Base-by-base conservation (phyloP, 2,888 invertebrate genomes). In the Heteropelma amictum region DNA sequence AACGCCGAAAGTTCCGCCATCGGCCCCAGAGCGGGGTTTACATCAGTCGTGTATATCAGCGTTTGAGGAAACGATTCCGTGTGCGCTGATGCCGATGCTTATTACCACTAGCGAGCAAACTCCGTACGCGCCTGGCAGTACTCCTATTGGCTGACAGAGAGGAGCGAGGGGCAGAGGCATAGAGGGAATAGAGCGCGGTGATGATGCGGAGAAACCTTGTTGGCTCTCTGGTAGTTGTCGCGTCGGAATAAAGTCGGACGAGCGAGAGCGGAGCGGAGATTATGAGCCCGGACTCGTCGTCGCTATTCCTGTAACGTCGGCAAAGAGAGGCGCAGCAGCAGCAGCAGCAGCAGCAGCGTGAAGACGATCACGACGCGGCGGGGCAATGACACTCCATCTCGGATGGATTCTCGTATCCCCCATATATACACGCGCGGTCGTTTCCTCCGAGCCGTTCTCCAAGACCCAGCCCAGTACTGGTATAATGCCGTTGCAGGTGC, bases 291-390 rank as follows among this genome's bases (percentile, higher is more conserved):
- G 63, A 63, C 63, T 63, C 14, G 47, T 63, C 49, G 60, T 77
- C 82, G 84, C 84, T 83, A 84, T 84, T 83, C 82, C 82, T 82
- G 83, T 83, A 81, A 79, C 81, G 78, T 80, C 82, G 78, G 82
- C 14, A 60, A 53, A 65, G 35, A 61, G 63, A 38, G 14, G n/a
- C 10, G n/a, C 10, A 33, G 33, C 8, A 81, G 12, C 53, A 53
- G 60, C 38, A 61, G 63, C 19, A 12, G 26, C 63, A n/a, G n/a
- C n/a, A n/a, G 33, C 68, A 63, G 63, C 73, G 72, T 63, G 54
- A 63, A 68, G 63, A 73, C 56, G 54, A 73, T 68, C 73, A 77
- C 38, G n/a, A n/a, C 35, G 77, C 77, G 77, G 76, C 76, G 82
- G 83, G 84, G 82, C 83, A 83, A 83, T 83, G 83, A 83, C 83